Evolutionary conservation across 2,113 vertebrate species (phyloP), one percentile per base, ranked within the genome.

Genomic region (Microcebus jonahi): DNA sequence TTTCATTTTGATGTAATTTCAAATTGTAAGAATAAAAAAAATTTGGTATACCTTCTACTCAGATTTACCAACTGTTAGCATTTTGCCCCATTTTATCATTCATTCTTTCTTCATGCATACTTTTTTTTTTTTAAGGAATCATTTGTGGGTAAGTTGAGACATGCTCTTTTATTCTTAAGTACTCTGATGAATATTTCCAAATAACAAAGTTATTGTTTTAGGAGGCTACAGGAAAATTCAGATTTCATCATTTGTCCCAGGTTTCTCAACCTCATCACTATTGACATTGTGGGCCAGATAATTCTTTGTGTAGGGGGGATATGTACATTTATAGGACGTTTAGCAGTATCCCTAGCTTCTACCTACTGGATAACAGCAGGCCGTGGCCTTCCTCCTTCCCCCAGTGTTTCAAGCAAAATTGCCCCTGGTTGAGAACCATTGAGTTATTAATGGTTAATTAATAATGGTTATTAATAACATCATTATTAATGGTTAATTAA

Each of bases 91-190:
- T 82, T 83, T 91, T 94, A 67, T 55, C 14, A 55, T 88, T 85
- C 27, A 85, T 61, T 93, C 39, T 92, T 80, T 94, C 15, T 89
- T 10, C 13, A 39, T 94, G n/a, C 84, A 55, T 45, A 67, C 7
- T 23, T 83, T 23, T 83, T 71, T 71, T 59, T 91, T 93, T 91
- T 93, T 92, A 50, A 53, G 88, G 90, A 96, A 48, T 5, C 21
- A 45, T 83, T 97, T 94, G 13, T 65, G 67, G 87, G 34, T 97
- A 83, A 88, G 82, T 96, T 91, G 63, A 91, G 27, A 77, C 34
- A 67, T 45, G 34, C 36, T 70, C 21, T 71, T 93, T 91, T 68
- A 86, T 45, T 90, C 45, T 20, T 86, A 45, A 77, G 36, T 95
- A 50, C 50, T 63, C 81, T 55, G 53, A 63, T 89, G 57, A 45